Percentiles rank a stretch among this genome's conserved stretches.
Evolutionary conservation across 2,113 vertebrate species (phyloP).

Genomic region (Nicator chloris): DNA sequence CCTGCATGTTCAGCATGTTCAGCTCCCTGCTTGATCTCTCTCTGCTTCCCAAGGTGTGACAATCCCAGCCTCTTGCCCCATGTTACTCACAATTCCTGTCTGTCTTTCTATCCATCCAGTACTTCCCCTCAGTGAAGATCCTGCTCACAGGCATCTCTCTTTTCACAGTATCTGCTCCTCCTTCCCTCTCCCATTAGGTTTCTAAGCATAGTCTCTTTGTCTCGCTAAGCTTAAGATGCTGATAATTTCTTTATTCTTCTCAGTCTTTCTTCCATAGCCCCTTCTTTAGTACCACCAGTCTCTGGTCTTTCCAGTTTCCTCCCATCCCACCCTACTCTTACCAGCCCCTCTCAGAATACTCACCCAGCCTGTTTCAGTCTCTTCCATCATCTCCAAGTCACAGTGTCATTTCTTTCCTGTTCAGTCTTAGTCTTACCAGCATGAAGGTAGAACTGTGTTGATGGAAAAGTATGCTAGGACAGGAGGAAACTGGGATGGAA

Average conservation of each 20-base stretch:
- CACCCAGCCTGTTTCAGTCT: neutral
- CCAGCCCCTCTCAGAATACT: neutral
- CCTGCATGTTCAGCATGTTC: neutral
- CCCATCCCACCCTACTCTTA: neutral
- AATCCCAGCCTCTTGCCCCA: neutral
- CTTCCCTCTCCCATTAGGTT: neutral
- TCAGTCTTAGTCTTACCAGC: neutral
- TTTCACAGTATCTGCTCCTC: neutral
- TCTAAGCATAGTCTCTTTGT: neutral
- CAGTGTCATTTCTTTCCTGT: neutral
- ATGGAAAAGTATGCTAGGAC: neutral
- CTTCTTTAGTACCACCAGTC: neutral
- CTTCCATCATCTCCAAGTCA: neutral
- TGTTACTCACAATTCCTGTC: neutral
- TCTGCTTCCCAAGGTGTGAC: neutral
- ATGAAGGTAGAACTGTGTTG: neutral
- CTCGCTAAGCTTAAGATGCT: neutral
- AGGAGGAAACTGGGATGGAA: neutral
- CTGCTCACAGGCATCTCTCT: neutral
- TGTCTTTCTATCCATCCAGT: neutral
- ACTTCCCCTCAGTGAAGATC: neutral
- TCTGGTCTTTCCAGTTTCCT: neutral
- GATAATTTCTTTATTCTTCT: neutral
- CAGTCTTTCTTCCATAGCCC: neutral
- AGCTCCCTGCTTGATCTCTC: neutral